phyloP scores from a whole-genome alignment of 2,797 vertebrate species.

The Poeciliopsis paucimaculata region DNA sequence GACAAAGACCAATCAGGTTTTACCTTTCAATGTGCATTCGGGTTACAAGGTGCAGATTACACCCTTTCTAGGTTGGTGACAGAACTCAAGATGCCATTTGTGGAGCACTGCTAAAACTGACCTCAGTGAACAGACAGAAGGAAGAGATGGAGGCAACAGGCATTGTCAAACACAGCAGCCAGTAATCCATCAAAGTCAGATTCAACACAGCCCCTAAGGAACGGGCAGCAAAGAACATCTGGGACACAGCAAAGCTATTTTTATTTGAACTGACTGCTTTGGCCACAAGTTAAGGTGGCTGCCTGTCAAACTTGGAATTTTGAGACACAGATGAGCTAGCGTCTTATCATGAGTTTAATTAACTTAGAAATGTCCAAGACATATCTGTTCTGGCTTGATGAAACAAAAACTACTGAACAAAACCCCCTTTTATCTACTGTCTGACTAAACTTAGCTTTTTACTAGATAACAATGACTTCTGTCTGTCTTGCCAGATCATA shows the following conservation, averaged over 20 bases:
- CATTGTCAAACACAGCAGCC: neutral
- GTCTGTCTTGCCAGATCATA: slow-evolving; percentile 2
- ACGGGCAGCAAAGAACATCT: neutral
- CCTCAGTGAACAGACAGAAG: neutral
- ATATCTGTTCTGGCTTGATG: neutral
- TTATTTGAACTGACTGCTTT: slow-evolving; percentile 7
- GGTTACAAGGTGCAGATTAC: neutral
- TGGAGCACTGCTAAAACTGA: neutral
- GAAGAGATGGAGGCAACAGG: neutral
- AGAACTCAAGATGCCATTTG: neutral
- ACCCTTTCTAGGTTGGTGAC: neutral
- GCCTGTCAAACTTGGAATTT: neutral
- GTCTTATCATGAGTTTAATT: slow-evolving; percentile 1
- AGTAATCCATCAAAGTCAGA: slow-evolving; percentile 8
- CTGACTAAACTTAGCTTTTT: neutral
- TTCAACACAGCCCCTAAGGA: neutral
- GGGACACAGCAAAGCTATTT: slow-evolving; percentile 3
- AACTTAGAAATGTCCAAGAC: neutral
- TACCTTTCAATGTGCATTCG: neutral
- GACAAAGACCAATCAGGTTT: neutral
- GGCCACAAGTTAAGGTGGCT: slow-evolving; percentile 1
- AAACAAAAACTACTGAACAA: neutral
- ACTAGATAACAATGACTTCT: neutral
- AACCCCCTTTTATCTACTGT: neutral
- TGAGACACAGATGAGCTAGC: neutral